A percentile compares a stretch with the other conserved stretches of the same genome.
phyloP scores from a whole-genome alignment of 2,888 invertebrate species.

The Euzophera pinguis region DNA sequence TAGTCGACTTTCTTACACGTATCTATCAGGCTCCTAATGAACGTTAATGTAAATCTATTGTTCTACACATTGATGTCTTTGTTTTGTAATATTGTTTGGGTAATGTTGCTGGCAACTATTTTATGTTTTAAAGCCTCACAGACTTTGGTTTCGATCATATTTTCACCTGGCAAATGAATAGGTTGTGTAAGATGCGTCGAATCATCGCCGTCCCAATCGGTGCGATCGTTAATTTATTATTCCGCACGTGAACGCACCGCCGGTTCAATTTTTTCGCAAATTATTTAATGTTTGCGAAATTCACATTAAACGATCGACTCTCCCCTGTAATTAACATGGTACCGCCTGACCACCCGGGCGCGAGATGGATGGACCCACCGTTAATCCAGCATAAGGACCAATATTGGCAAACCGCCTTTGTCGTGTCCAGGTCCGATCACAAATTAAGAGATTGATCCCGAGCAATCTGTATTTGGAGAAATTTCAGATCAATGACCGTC shows the following conservation, averaged over 20 bases:
- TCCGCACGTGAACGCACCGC: slow-evolving; percentile 62
- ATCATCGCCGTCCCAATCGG: slow-evolving; percentile 30
- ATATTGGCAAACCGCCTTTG: slow-evolving; percentile 58
- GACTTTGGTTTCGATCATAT: background rate
- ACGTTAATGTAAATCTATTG: slow-evolving; percentile 64
- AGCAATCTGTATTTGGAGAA: slow-evolving; percentile 46
- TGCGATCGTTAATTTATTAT: slow-evolving; percentile 65
- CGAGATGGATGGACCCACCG: slow-evolving; percentile 62
- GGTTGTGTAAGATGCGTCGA: slow-evolving; percentile 18
- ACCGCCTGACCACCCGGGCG: slow-evolving; percentile 65
- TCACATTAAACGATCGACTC: slow-evolving; percentile 69
- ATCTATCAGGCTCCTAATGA: slow-evolving; percentile 56
- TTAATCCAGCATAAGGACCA: slow-evolving; percentile 55
- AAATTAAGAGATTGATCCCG: slow-evolving; percentile 59
- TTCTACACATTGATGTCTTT: slow-evolving; percentile 52
- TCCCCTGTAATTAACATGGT: slow-evolving; percentile 69
- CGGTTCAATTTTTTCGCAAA: slow-evolving; percentile 61
- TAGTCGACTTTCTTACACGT: slow-evolving; percentile 51
- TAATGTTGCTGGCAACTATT: background rate
- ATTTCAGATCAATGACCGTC: slow-evolving; percentile 50
- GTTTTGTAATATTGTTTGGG: slow-evolving; percentile 16
- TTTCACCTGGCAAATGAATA: slow-evolving; percentile 12
- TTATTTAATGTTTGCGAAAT: slow-evolving; percentile 73
- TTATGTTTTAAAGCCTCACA: background rate
- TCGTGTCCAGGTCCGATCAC: slow-evolving; percentile 46